Evolutionary conservation across 2,113 vertebrate species (phyloP).

Genomic region (Hippoglossus stenolepis): DNA sequence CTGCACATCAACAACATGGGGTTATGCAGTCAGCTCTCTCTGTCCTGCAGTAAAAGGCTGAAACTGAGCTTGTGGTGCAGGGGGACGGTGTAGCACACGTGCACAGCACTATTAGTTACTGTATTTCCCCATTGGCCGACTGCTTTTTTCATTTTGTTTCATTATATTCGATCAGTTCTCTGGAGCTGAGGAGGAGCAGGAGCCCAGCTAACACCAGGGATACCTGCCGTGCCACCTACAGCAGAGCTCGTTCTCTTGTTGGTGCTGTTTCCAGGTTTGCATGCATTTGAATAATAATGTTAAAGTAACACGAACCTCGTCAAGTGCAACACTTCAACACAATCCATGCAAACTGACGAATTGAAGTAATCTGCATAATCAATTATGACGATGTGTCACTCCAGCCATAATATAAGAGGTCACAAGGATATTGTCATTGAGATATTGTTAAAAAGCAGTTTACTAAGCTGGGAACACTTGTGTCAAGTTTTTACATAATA

Average conservation of each 20-base stretch:
- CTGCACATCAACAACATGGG: conserved; percentile 2
- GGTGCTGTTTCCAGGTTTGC: background rate
- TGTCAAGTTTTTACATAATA: no score
- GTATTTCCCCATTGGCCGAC: no score
- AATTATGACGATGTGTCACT: no score
- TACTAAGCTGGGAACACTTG: no score
- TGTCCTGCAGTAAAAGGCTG: conserved; percentile 11
- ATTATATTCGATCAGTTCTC: background rate
- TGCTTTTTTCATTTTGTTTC: background rate
- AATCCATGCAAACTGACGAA: no score
- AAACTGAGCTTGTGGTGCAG: conserved; percentile 5
- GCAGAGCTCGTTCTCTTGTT: background rate
- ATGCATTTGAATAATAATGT: no score
- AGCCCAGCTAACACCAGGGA: background rate
- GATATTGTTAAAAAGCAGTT: no score
- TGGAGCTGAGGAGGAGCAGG: background rate
- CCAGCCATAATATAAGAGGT: no score
- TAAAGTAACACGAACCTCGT: no score
- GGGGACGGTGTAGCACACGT: conserved; percentile 6
- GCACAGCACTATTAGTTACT: background rate
- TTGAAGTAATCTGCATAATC: no score
- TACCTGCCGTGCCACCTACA: background rate
- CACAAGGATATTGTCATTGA: no score
- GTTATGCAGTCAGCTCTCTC: background rate
- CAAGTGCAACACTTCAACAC: no score